Conservation (phyloP, 2,888 invertebrate genomes). For the Meteorus cinctellus region DNA sequence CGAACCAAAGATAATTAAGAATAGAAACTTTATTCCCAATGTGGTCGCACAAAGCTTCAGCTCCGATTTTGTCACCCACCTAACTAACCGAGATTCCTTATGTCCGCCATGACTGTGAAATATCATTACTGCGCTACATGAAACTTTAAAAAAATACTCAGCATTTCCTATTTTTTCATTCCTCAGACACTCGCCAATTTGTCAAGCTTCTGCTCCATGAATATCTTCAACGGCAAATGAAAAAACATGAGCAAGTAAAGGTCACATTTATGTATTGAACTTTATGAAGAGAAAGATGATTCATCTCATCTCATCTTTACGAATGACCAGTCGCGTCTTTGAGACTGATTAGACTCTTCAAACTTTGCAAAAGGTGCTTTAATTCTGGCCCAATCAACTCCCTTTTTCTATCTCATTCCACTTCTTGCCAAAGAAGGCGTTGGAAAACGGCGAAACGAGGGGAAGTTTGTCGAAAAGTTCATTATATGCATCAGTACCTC, state of each 20-base stretch:
- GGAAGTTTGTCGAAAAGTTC: slow-evolving; percentile 9
- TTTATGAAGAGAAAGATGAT: slow-evolving; percentile 4
- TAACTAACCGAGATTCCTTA: background rate
- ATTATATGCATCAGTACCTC: background rate
- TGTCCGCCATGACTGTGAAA: too few relatives aligned
- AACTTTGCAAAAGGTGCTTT: slow-evolving; percentile 10
- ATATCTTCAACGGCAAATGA: too few relatives aligned
- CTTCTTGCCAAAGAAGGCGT: background rate
- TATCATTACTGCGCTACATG: too few relatives aligned
- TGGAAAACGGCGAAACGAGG: background rate
- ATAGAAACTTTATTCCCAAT: slow-evolving; percentile 54
- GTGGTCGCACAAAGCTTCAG: background rate
- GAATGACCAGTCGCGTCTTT: slow-evolving; percentile 21
- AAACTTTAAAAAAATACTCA: too few relatives aligned
- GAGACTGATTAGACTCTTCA: slow-evolving; percentile 20
- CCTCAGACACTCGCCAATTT: too few relatives aligned
- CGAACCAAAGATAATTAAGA: slow-evolving; percentile 62
- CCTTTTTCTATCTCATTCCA: background rate
- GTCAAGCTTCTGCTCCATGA: background rate
- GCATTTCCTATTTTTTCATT: too few relatives aligned
- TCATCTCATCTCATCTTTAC: background rate
- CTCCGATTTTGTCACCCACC: background rate
- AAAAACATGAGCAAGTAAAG: background rate
- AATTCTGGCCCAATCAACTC: slow-evolving; percentile 8
- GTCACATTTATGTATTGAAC: slow-evolving; percentile 3